Percentiles rank a stretch among this genome's conserved stretches.
Conservation (phyloP, 1,140 invertebrate genomes). For the Psix sp. region DNA sequence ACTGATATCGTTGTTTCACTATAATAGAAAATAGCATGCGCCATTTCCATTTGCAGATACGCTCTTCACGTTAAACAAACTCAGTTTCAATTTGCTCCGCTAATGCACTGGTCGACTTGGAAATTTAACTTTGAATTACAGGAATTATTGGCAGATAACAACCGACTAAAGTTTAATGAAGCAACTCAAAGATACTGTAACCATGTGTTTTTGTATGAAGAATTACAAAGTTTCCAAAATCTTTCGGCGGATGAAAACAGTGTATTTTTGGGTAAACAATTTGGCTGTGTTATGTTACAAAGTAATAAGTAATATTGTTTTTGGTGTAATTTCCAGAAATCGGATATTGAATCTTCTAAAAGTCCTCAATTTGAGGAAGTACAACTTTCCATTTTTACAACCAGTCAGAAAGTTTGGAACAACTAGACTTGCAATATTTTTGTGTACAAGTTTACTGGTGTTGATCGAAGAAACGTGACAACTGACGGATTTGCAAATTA, state of each 20-base stretch:
- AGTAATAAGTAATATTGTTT: too few species aligned
- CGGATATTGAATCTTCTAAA: too few species aligned
- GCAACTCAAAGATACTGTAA: too few species aligned
- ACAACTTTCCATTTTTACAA: too few species aligned
- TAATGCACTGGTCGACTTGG: slow-evolving; percentile 38
- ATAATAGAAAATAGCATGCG: slow-evolving; percentile 55
- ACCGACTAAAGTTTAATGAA: slow-evolving; percentile 2
- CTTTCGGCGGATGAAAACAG: too few species aligned
- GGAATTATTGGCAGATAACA: slow-evolving; percentile 17
- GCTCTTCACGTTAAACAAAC: slow-evolving; percentile 34
- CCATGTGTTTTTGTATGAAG: too few species aligned
- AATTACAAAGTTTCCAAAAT: too few species aligned
- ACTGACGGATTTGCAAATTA: slow-evolving; percentile 19
- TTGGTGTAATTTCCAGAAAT: too few species aligned
- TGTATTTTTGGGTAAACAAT: too few species aligned
- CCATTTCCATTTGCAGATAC: slow-evolving; percentile 44
- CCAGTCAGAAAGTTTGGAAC: too few species aligned
- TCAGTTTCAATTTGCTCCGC: slow-evolving; percentile 41
- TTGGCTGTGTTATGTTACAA: too few species aligned
- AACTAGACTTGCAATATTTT: not conserved
- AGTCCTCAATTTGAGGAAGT: too few species aligned
- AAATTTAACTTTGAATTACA: slow-evolving; percentile 17
- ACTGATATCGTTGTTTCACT: slow-evolving; percentile 55
- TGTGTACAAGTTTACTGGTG: not conserved
- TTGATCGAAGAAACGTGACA: slow-evolving; percentile 10